Conservation (phyloP, 1,140 invertebrate genomes). For the Nasonia vitripennis region DNA sequence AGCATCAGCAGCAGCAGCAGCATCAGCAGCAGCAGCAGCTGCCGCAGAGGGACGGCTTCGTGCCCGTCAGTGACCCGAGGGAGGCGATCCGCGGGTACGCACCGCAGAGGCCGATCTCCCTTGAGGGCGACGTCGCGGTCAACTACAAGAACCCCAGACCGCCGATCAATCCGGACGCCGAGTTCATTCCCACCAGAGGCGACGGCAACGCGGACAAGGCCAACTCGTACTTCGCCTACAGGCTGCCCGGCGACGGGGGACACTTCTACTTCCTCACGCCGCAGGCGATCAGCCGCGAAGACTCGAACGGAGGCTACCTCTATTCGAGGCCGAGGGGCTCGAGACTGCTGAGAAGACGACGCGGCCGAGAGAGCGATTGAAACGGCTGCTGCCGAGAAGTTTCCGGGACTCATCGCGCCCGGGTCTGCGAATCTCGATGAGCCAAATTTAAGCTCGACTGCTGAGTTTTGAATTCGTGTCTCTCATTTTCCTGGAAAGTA, state of each 20-base stretch:
- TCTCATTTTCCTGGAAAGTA: neutral
- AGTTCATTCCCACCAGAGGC: slow-evolving; percentile 68
- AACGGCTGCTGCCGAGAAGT: no score
- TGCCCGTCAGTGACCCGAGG: slow-evolving; percentile 52
- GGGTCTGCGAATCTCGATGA: neutral
- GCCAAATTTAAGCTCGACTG: no score
- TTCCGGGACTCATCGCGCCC: neutral
- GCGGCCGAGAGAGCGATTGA: slow-evolving; percentile 57
- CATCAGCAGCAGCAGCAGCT: slow-evolving; percentile 43
- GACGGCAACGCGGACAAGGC: slow-evolving; percentile 61
- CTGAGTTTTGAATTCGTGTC: neutral
- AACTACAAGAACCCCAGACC: slow-evolving; percentile 76
- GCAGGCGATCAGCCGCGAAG: slow-evolving; percentile 75
- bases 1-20: no score
- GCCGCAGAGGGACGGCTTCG: slow-evolving; percentile 51
- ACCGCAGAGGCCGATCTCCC: slow-evolving; percentile 61
- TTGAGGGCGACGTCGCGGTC: slow-evolving; percentile 73
- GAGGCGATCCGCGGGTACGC: slow-evolving; percentile 21
- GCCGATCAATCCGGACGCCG: slow-evolving; percentile 76
- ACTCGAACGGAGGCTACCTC: slow-evolving; percentile 62
- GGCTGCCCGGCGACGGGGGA: slow-evolving; percentile 81
- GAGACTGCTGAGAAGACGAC: slow-evolving; percentile 73
- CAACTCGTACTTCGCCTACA: slow-evolving; percentile 80
- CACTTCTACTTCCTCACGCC: slow-evolving; percentile 87
- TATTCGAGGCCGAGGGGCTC: slow-evolving; percentile 68